A percentile compares a stretch with the other conserved stretches of the same genome.
phyloP scores from a whole-genome alignment of 1,140 invertebrate genomes.

The Drosophila virilis region DNA sequence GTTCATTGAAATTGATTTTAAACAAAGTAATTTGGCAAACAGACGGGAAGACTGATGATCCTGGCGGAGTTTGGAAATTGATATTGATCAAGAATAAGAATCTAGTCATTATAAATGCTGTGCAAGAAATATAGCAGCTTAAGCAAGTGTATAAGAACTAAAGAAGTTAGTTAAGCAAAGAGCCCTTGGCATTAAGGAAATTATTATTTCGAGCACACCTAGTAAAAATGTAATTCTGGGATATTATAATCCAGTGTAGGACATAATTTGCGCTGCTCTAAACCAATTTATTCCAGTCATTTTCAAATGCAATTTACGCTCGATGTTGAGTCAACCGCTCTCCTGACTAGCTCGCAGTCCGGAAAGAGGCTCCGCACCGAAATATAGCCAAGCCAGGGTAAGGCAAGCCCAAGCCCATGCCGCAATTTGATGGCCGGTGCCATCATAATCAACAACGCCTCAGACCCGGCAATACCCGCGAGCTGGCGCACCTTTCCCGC shows the following conservation, averaged over 20 bases:
- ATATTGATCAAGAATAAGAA: too few relatives aligned
- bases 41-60: too few relatives aligned
- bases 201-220: not conserved
- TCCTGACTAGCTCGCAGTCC: conserved; percentile 8
- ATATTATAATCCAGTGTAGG: conserved; percentile 10
- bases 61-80: too few relatives aligned
- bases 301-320: conserved; percentile 36
- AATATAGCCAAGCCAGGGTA: conserved; percentile 25
- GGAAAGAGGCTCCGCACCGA: conserved; percentile 10
- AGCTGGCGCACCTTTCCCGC: not conserved
- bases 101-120: too few relatives aligned
- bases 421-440: conserved; percentile 72
- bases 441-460: conserved; percentile 72
- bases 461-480: conserved; percentile 25
- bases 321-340: conserved; percentile 25
- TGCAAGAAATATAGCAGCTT: too few relatives aligned
- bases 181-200: not conserved
- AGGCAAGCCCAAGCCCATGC: conserved; percentile 40
- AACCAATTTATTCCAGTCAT: conserved; percentile 33
- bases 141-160: too few relatives aligned
- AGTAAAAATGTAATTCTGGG: not conserved
- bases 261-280: conserved; percentile 14
- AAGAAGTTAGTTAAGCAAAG: too few relatives aligned
- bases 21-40: too few relatives aligned
- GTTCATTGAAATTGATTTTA: too few relatives aligned